Base-by-base conservation (phyloP, 2,113 vertebrate species). In the Limnothrissa miodon region DNA sequence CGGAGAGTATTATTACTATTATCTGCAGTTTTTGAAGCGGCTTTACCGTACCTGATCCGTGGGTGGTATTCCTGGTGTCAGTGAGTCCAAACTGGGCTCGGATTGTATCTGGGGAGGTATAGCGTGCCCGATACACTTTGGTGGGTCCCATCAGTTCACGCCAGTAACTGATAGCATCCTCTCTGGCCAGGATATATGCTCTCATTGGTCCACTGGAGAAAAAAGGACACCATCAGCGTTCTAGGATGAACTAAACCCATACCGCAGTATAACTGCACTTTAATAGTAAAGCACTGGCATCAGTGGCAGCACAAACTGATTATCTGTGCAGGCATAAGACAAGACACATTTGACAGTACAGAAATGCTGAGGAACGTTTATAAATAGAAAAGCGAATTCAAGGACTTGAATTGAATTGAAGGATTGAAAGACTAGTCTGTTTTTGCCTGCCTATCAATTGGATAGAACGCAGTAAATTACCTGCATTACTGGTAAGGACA, bases 111-210 rank as follows among this genome's bases (percentile, higher is more conserved):
- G 97, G 97, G 0, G 95, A 91, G 0, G 89, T 90, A 87, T 96
- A 92, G 80, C 91, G 94, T 23, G 98, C 98, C 90, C 83, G 93
- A 88, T 96, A 99, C 66, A 99, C 98, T 93, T 95, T 96, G 80
- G 98, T 99, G 21, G 98, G 98, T 21, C 98, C 98, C 97, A 99
- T 98, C 84, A 98, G 82, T 0, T 93, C 93, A 82, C 98, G 96
- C 98, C 97, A 99, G 88, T 92, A 93, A 0, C 87, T 83, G 25
- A 99, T 78, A 51, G 96, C 97, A 0, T 99, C 95, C 84, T 96
- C 94, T 15, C 94, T 94, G 51, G 97, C 98, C 70, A 99, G 90
- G 89, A 99, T 94, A 85, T 99, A 99, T 0, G 97, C 97, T 83
- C 96, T 93, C 95, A 99, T 97, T 0, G 97, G 97, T 23, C 98